These are phyloP conservation scores for Acleris holmiana DNA, from an alignment of 2,888 invertebrate species.

Conservation along the genomic window DNA sequence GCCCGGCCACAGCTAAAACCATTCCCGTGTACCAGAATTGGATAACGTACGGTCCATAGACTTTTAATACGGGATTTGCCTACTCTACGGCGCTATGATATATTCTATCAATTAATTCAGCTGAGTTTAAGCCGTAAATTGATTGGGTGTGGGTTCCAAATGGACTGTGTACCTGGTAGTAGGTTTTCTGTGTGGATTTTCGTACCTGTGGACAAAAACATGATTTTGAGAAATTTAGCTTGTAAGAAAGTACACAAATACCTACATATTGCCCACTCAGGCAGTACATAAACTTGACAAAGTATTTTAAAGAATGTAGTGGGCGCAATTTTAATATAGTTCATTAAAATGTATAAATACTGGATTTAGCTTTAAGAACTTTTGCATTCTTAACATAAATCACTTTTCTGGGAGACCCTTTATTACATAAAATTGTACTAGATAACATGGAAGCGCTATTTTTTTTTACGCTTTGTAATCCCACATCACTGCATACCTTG, in stretches of 20 bases:
- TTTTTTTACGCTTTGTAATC: too few species aligned
- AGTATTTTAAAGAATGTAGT: too few species aligned
- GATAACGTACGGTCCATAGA: constrained; percentile 76
- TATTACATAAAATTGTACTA: too few species aligned
- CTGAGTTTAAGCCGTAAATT: constrained; percentile 59
- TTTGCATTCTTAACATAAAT: too few species aligned
- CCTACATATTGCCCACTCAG: too few species aligned
- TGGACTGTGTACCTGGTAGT: constrained; percentile 39
- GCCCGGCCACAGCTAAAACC: constrained; percentile 69
- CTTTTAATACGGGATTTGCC: constrained; percentile 77
- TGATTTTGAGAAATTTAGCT: background rate
- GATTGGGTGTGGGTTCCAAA: constrained; percentile 46
- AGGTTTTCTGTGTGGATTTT: constrained; percentile 6
- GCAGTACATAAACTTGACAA: too few species aligned
- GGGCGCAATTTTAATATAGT: too few species aligned
- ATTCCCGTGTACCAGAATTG: constrained; percentile 67
- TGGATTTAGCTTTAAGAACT: too few species aligned
- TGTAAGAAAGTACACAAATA: background rate
- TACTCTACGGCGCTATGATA: constrained; percentile 55
- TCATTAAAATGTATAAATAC: too few species aligned
- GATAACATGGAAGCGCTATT: too few species aligned
- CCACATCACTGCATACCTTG: too few species aligned
- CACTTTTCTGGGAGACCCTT: too few species aligned
- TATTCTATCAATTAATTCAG: constrained; percentile 45
- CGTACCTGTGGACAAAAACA: constrained; percentile 32